Percentiles rank a stretch among this genome's conserved stretches.
These are phyloP conservation scores for Panopea generosa DNA, from an alignment of 2,888 invertebrate species.

Conservation along the genomic window DNA sequence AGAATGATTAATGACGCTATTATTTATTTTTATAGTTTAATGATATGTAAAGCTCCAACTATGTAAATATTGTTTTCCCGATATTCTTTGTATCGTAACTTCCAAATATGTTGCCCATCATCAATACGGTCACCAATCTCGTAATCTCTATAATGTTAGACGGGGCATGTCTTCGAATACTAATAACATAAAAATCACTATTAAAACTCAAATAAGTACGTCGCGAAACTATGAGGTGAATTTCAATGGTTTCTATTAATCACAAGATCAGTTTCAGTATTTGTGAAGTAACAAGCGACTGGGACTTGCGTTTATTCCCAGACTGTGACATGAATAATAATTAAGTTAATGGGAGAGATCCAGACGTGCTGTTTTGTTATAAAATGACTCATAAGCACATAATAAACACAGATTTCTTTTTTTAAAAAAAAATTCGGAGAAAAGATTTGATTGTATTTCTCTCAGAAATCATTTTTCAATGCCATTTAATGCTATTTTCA, in stretches of 20 bases:
- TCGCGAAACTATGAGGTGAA: constrained; percentile 46
- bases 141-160: constrained; percentile 50
- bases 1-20: too few species aligned
- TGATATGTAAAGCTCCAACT: constrained; percentile 35
- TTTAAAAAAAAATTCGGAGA: too few species aligned
- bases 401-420: too few species aligned
- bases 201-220: constrained; percentile 51
- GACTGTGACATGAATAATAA: constrained; percentile 53
- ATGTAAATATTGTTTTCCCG: constrained; percentile 30
- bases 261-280: constrained; percentile 49
- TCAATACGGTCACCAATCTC: constrained; percentile 29
- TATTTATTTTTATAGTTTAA: constrained; percentile 11
- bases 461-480: too few species aligned
- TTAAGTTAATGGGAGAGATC: too few species aligned
- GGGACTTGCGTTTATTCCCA: constrained; percentile 41
- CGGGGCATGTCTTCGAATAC: constrained; percentile 44
- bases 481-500: too few species aligned
- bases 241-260: constrained; percentile 58
- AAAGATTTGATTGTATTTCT: too few species aligned
- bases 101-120: constrained; percentile 25
- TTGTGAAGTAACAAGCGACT: constrained; percentile 51
- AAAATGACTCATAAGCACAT: too few species aligned
- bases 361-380: too few species aligned
- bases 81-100: constrained; percentile 29
- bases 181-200: constrained; percentile 46